Conservation (phyloP, 2,888 invertebrate genomes). For the Crossocerus cetratus region DNA sequence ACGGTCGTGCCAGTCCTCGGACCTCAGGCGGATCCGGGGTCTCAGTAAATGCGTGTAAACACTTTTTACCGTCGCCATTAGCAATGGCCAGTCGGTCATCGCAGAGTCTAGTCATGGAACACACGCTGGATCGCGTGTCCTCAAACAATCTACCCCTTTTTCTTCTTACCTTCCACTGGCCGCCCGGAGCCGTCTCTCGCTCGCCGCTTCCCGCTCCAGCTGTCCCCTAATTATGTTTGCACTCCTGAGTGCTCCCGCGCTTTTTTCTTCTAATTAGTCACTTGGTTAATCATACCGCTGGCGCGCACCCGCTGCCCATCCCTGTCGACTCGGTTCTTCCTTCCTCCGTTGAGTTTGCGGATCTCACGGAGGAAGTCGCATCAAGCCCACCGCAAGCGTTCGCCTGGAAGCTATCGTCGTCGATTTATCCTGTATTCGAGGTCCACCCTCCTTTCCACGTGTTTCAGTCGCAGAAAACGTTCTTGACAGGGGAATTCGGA, state of each 20-base stretch:
- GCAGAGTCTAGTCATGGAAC: slow-evolving; percentile 53
- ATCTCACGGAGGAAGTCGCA: slow-evolving; percentile 20
- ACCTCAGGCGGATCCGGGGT: slow-evolving; percentile 56
- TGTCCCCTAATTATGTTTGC: slow-evolving; percentile 75
- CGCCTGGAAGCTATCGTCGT: not conserved
- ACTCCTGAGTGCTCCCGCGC: slow-evolving; percentile 69
- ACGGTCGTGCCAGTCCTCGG: slow-evolving; percentile 30
- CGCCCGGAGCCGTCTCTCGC: too few species aligned
- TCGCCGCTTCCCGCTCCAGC: slow-evolving; percentile 26
- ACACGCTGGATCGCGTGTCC: slow-evolving; percentile 72
- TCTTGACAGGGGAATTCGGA: too few species aligned
- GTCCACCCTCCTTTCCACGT: not conserved
- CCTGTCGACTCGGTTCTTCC: not conserved
- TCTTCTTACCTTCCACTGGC: slow-evolving; percentile 57
- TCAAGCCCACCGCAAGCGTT: not conserved
- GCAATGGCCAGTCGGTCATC: slow-evolving; percentile 69
- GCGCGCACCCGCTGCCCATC: slow-evolving; percentile 24
- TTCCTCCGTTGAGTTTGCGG: not conserved
- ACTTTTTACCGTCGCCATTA: slow-evolving; percentile 72
- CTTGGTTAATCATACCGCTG: slow-evolving; percentile 64
- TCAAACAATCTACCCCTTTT: slow-evolving; percentile 73
- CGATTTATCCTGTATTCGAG: not conserved
- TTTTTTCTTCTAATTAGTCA: slow-evolving; percentile 71
- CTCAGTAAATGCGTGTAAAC: slow-evolving; percentile 64
- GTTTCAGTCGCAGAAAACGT: not conserved